Conservation (phyloP, 2,113 vertebrate species). For the Okapia johnstoni region DNA sequence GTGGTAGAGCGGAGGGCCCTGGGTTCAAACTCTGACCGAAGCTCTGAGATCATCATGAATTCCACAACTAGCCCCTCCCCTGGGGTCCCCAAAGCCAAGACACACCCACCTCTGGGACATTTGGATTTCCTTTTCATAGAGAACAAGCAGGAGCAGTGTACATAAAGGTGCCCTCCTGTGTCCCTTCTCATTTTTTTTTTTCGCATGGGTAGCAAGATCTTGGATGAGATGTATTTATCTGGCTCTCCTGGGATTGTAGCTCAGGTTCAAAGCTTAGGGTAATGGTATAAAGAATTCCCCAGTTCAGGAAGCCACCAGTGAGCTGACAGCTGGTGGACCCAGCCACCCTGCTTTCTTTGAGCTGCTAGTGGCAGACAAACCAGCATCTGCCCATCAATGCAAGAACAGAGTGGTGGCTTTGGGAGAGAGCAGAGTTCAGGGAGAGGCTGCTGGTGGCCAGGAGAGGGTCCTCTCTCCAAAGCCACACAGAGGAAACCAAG, state of each 20-base stretch:
- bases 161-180: neutral
- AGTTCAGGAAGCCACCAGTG: neutral
- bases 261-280: neutral
- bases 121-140: neutral
- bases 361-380: too few relatives aligned
- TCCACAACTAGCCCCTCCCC: neutral
- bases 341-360: neutral
- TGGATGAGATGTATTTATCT: neutral
- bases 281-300: neutral
- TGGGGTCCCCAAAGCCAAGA: neutral
- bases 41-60: neutral
- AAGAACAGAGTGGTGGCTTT: neutral
- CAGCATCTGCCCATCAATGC: rapidly evolving
- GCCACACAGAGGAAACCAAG: neutral
- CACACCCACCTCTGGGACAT: neutral
- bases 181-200: neutral
- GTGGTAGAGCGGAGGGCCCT: neutral
- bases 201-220: neutral
- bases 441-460: neutral
- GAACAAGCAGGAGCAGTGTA: neutral
- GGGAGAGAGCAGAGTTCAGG: neutral
- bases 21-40: neutral
- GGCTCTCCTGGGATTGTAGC: neutral
- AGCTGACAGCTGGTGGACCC: neutral
- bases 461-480: neutral